Evolutionary conservation across 2,797 vertebrate genomes (phyloP).

Genomic region (Rhabdophis nuchalis): DNA sequence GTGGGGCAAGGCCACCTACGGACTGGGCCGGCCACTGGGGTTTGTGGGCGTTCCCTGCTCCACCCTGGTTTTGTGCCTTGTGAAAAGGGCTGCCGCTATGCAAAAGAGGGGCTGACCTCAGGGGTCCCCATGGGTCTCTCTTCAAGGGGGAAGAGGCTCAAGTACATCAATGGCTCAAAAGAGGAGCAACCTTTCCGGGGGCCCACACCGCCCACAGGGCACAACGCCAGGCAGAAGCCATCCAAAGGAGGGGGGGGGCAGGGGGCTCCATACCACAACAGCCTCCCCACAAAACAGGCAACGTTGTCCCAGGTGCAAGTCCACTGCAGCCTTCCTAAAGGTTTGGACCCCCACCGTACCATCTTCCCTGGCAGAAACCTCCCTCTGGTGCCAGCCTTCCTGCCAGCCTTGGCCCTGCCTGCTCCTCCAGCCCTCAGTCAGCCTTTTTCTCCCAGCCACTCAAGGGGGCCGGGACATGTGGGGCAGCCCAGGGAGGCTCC

Average conservation of each 20-base stretch:
- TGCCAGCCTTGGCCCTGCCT: background rate
- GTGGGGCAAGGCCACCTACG: background rate
- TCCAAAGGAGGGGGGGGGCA: background rate
- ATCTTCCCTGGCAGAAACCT: background rate
- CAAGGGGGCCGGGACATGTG: background rate
- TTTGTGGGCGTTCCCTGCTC: background rate
- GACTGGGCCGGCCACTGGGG: too few species aligned
- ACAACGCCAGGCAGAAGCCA: background rate
- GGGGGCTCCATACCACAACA: background rate
- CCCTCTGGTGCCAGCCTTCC: background rate
- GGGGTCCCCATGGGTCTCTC: background rate
- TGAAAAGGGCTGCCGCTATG: background rate
- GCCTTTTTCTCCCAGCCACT: background rate
- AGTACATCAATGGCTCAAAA: background rate
- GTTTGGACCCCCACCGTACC: background rate
- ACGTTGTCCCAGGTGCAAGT: background rate
- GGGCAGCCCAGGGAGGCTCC: background rate
- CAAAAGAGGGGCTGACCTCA: background rate
- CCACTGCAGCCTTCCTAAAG: background rate
- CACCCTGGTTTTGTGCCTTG: background rate
- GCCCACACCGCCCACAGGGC: background rate
- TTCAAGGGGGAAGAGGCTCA: background rate
- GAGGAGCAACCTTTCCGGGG: background rate
- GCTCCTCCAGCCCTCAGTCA: background rate
- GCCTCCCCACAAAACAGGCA: background rate